Evolutionary conservation across 2,113 vertebrate genomes (phyloP).

Genomic region (Nycticorax nycticorax): DNA sequence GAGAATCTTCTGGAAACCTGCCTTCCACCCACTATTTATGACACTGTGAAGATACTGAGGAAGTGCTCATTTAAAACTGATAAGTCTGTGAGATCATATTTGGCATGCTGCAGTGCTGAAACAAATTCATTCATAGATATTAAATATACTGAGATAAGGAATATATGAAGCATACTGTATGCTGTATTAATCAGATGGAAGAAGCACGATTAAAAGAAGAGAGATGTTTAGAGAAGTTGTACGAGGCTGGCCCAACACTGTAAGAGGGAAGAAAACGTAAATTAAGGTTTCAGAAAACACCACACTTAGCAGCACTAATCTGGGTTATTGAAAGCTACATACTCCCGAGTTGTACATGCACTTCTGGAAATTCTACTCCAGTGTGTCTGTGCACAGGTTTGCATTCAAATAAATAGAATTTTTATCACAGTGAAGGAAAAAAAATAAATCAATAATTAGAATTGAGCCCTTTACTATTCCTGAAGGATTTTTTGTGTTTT

Average conservation of each 20-base stretch:
- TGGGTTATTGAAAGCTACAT: not conserved
- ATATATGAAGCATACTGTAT: not conserved
- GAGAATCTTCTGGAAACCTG: slow-evolving; percentile 14
- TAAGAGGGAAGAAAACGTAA: not conserved
- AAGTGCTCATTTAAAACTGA: slow-evolving; percentile 9
- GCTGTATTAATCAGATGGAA: not conserved
- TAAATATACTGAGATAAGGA: slow-evolving; percentile 7
- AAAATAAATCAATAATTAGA: not conserved
- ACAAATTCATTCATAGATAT: slow-evolving; percentile 24
- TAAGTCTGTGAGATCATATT: slow-evolving; percentile 1
- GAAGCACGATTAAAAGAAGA: not conserved
- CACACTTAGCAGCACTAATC: not conserved
- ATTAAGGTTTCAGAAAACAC: not conserved
- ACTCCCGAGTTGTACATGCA: not conserved
- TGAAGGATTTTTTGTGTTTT: not conserved
- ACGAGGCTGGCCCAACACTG: not conserved
- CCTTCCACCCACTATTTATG: slow-evolving; percentile 5
- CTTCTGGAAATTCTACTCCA: not conserved
- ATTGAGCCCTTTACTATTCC: not conserved
- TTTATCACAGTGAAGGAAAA: not conserved
- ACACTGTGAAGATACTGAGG: slow-evolving; percentile 25
- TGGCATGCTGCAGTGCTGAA: not conserved
- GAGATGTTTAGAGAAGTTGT: not conserved
- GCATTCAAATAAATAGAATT: not conserved
- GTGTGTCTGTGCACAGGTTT: not conserved